Percentiles rank a stretch among this genome's conserved stretches.
Conservation (phyloP, 2,797 vertebrate species). For the Dendrocincla fuliginosa region DNA sequence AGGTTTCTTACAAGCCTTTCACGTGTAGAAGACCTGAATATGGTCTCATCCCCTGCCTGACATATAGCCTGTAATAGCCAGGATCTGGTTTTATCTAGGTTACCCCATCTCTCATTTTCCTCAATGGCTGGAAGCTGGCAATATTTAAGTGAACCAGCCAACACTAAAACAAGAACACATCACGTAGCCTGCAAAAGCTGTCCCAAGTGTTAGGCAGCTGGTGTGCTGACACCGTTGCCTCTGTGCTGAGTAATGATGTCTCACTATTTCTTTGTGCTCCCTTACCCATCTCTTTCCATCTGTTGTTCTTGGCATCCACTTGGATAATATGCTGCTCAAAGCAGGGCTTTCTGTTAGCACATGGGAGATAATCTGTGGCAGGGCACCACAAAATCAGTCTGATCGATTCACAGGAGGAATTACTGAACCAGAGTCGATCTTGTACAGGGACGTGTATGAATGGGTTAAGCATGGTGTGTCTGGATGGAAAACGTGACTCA, state of each 20-base stretch:
- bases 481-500: background rate
- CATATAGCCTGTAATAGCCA: background rate
- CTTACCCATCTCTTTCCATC: constrained; percentile 21
- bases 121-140: background rate
- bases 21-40: background rate
- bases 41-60: background rate
- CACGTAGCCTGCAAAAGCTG: background rate
- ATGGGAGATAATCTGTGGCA: background rate
- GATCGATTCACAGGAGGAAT: background rate
- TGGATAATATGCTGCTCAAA: background rate
- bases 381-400: background rate
- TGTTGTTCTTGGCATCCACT: constrained; percentile 9
- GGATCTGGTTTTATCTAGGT: background rate
- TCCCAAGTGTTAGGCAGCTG: constrained; percentile 12
- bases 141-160: background rate
- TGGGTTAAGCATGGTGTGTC: background rate
- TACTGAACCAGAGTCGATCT: accelerated
- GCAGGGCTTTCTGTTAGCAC: background rate
- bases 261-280: background rate
- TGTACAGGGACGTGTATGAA: background rate
- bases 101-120: background rate
- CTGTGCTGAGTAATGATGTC: constrained; percentile 42
- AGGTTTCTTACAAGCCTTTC: background rate
- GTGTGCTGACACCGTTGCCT: background rate
- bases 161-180: background rate